Percentiles rank a stretch among this genome's conserved stretches.
These are phyloP conservation scores for Brachionus rotundiformis DNA, from an alignment of 1,140 invertebrate genomes.

Conservation along the genomic window DNA sequence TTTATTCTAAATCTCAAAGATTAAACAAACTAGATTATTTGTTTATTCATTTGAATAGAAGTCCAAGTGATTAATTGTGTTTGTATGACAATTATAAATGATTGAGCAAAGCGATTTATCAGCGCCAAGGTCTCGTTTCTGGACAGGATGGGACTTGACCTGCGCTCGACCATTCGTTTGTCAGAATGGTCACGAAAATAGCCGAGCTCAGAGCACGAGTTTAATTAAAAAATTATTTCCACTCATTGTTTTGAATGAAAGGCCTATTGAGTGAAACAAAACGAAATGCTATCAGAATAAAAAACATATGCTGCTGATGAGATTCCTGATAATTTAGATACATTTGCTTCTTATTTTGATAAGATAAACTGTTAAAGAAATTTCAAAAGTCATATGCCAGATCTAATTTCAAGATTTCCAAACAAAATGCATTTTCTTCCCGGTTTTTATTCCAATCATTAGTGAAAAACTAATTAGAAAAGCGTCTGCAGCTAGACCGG, in stretches of 20 bases:
- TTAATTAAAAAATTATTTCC: constrained; percentile 23
- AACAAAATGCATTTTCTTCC: constrained; percentile 7
- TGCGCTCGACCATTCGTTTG: no score
- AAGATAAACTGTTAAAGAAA: constrained; percentile 14
- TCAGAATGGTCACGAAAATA: constrained; percentile 1
- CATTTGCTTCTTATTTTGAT: constrained; percentile 31
- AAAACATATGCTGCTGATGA: constrained; percentile 14
- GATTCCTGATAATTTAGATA: not conserved
- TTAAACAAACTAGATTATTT: constrained; percentile 31
- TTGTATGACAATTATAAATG: constrained; percentile 30
- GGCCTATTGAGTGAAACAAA: not conserved
- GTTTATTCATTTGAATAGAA: not conserved
- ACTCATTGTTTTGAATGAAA: not conserved
- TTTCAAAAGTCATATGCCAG: not conserved
- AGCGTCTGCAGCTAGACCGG: not conserved
- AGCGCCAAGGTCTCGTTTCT: not conserved
- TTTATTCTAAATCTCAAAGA: constrained; percentile 34
- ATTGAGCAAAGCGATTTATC: constrained; percentile 28
- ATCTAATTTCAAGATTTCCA: constrained; percentile 10
- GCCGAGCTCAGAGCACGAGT: not conserved
- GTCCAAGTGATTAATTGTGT: constrained; percentile 8
- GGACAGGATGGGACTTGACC: not conserved
- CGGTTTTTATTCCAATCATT: constrained; percentile 16
- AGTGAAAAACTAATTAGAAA: not conserved
- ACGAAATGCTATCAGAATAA: not conserved